Percentiles rank a stretch among this genome's conserved stretches.
phyloP scores from a whole-genome alignment of 2,113 vertebrate genomes.

The Hystrix cristata region DNA sequence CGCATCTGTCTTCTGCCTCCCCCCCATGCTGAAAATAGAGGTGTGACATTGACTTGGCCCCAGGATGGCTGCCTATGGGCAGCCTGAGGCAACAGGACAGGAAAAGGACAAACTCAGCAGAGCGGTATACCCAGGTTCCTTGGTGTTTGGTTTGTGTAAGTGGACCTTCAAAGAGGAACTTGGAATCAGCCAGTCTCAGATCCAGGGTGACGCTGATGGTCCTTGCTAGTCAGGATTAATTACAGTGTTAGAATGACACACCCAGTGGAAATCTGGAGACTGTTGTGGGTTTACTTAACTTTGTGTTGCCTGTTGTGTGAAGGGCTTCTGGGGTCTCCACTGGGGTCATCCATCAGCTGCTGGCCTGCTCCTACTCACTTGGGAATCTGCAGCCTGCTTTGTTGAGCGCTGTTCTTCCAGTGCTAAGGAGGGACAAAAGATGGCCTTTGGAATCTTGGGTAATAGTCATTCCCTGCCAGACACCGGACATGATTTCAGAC shows the following conservation, averaged over 20 bases:
- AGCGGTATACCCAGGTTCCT: neutral
- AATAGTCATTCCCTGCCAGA: neutral
- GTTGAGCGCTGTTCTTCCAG: neutral
- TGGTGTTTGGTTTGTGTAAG: neutral
- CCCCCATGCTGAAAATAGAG: neutral
- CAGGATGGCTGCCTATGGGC: neutral
- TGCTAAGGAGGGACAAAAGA: neutral
- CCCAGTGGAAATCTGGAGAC: neutral
- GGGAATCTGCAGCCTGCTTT: neutral
- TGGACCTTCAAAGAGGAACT: neutral
- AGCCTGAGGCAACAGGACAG: neutral
- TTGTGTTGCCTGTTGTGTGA: neutral
- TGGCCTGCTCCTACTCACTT: neutral
- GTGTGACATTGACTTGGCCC: neutral
- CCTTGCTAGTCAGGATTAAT: neutral
- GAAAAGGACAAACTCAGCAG: neutral
- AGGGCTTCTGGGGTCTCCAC: neutral
- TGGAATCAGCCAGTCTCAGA: neutral
- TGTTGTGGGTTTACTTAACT: neutral
- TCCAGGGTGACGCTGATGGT: neutral
- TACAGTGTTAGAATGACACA: neutral
- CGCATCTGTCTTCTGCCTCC: neutral
- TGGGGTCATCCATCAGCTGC: neutral
- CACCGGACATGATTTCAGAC: neutral
- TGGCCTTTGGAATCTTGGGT: neutral